These are phyloP conservation scores for Muntiacus reevesi DNA, from an alignment of 2,113 vertebrate species.

Conservation along the genomic window DNA sequence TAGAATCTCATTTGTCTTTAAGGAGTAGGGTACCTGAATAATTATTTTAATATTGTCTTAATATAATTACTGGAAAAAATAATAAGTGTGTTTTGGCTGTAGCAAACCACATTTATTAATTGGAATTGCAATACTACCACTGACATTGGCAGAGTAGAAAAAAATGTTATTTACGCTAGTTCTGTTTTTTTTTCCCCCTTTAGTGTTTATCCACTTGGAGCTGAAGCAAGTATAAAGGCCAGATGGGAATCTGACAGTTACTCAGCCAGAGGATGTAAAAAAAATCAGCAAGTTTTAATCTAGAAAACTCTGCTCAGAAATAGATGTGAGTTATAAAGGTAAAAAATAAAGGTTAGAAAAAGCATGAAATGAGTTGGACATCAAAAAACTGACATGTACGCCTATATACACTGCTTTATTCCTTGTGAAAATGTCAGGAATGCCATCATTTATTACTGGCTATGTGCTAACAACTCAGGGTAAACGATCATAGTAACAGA, in stretches of 20 bases:
- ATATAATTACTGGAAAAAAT: constrained; percentile 22
- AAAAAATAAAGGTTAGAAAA: constrained; percentile 60
- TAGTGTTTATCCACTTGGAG: constrained; percentile 35
- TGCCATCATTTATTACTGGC: constrained; percentile 33
- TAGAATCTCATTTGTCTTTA: constrained; percentile 21
- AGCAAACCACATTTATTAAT: constrained; percentile 12
- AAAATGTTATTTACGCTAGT: constrained; percentile 21
- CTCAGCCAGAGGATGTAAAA: constrained; percentile 54
- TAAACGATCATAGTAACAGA: background rate
- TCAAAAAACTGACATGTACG: constrained; percentile 49
- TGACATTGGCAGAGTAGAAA: background rate
- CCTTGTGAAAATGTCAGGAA: constrained; percentile 34
- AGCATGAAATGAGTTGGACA: constrained; percentile 25
- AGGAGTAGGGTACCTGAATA: background rate
- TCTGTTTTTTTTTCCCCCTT: background rate
- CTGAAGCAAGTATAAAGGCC: constrained; percentile 43
- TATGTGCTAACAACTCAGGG: constrained; percentile 33
- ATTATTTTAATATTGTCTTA: constrained; percentile 35
- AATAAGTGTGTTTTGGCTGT: constrained; percentile 21
- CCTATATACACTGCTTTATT: constrained; percentile 22
- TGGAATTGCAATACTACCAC: background rate
- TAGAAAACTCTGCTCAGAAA: constrained; percentile 58
- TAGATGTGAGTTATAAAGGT: constrained; percentile 51
- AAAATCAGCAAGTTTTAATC: constrained; percentile 47
- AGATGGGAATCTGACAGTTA: constrained; percentile 48